Evolutionary conservation across 1,140 invertebrate genomes (phyloP).

Genomic region (Bombus soroeensis): DNA sequence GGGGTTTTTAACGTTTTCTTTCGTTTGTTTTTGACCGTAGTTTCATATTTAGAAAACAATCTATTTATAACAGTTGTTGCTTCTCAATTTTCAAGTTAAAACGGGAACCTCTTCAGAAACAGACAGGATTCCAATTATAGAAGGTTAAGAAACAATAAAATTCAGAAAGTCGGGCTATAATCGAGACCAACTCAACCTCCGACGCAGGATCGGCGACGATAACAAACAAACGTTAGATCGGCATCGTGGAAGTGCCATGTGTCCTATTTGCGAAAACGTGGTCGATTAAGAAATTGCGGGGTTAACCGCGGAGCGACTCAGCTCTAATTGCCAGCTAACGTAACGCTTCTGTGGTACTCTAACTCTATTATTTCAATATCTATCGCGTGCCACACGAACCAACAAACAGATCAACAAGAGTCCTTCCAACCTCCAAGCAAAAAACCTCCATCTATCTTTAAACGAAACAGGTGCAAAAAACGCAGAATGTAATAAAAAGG

Average conservation of each 20-base stretch:
- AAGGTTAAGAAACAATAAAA: neutral
- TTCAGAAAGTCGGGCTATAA: neutral
- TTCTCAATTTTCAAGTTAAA: no score
- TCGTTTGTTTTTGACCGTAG: neutral
- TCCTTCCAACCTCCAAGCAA: neutral
- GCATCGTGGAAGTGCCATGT: conserved; percentile 32
- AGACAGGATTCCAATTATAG: no score
- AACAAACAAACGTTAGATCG: conserved; percentile 31
- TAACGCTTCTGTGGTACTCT: conserved; percentile 51
- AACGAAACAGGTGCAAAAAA: neutral
- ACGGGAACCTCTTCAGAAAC: no score
- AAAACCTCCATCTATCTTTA: neutral
- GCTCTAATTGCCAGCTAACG: conserved; percentile 65
- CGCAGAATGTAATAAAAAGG: neutral
- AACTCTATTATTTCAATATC: conserved; percentile 53
- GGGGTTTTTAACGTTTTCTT: neutral
- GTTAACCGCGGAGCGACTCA: conserved; percentile 56
- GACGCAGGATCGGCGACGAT: neutral
- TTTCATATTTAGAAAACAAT: neutral
- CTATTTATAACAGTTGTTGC: no score
- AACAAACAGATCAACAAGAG: no score
- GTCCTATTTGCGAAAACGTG: conserved; percentile 59
- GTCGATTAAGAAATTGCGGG: conserved; percentile 66
- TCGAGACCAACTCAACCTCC: neutral
- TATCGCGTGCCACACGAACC: conserved; percentile 1